Percentiles rank a stretch among this genome's conserved stretches.
phyloP scores from a whole-genome alignment of 2,888 invertebrate genomes.

The Magallana nippona region DNA sequence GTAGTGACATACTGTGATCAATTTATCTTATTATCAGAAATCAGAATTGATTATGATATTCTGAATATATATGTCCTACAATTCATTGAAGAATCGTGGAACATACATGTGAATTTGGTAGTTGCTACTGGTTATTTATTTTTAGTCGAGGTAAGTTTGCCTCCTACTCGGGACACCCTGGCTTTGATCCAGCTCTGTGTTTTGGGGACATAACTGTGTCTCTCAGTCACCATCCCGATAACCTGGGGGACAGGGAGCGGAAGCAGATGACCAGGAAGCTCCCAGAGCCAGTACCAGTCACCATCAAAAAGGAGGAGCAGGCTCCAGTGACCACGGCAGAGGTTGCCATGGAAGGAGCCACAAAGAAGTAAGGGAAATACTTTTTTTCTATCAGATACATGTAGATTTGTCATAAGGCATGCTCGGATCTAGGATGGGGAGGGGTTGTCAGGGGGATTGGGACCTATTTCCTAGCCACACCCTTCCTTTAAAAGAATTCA shows the following conservation, averaged over 20 bases:
- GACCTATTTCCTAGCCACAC: too few relatives aligned
- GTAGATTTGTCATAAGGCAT: too few relatives aligned
- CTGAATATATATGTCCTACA: too few relatives aligned
- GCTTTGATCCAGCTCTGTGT: slow-evolving; percentile 94
- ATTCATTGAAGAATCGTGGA: too few relatives aligned
- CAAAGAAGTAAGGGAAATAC: slow-evolving; percentile 39
- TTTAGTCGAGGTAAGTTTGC: slow-evolving; percentile 63
- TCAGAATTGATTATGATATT: too few relatives aligned
- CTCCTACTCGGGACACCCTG: slow-evolving; percentile 83
- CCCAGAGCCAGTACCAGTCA: slow-evolving; percentile 44
- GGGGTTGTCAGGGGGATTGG: too few relatives aligned
- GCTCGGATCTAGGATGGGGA: too few relatives aligned
- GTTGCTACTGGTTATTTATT: neutral
- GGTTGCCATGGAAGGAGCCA: neutral
- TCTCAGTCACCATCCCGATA: slow-evolving; percentile 83
- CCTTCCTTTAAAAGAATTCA: too few relatives aligned
- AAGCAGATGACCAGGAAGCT: slow-evolving; percentile 59
- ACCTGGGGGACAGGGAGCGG: slow-evolving; percentile 56
- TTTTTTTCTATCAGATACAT: too few relatives aligned
- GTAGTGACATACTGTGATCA: too few relatives aligned
- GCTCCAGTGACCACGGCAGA: neutral
- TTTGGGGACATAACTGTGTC: slow-evolving; percentile 94
- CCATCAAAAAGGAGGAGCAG: neutral
- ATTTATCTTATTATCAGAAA: too few relatives aligned
- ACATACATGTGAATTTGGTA: neutral